Percentiles rank a stretch among this genome's conserved stretches.
These are phyloP conservation scores for Pachydiplax longipennis DNA, from an alignment of 2,888 invertebrate genomes.

Conservation along the genomic window DNA sequence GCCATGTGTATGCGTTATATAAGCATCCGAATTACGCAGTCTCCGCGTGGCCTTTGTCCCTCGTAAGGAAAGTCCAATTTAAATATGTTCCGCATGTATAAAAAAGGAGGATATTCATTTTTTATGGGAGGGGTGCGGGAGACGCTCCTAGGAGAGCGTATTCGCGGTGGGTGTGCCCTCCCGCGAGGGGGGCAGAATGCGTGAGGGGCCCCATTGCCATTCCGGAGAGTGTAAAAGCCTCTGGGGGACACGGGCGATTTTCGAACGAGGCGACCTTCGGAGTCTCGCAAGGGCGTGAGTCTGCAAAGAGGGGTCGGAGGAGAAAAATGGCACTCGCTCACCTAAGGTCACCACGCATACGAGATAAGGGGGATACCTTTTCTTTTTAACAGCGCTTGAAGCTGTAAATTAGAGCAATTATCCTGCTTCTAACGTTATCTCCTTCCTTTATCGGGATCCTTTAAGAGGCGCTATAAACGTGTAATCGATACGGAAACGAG, in stretches of 20 bases:
- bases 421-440: too few relatives aligned
- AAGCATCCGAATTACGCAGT: background rate
- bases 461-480: too few relatives aligned
- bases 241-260: background rate
- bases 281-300: constrained; percentile 30
- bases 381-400: too few relatives aligned
- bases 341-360: background rate
- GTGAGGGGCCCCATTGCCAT: background rate
- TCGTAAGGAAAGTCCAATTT: background rate
- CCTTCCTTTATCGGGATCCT: too few relatives aligned
- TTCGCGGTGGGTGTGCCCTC: background rate
- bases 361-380: too few relatives aligned
- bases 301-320: background rate
- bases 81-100: background rate
- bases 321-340: background rate
- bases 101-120: background rate
- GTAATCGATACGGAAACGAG: too few relatives aligned
- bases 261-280: constrained; percentile 26
- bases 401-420: too few relatives aligned
- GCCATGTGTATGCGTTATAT: constrained; percentile 11
- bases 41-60: background rate
- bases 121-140: background rate
- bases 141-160: background rate
- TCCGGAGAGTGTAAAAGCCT: background rate
- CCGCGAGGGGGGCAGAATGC: background rate